A percentile compares a stretch with the other conserved stretches of the same genome.
phyloP scores from a whole-genome alignment of 2,113 vertebrate genomes.

The Triplophysa rosa region DNA sequence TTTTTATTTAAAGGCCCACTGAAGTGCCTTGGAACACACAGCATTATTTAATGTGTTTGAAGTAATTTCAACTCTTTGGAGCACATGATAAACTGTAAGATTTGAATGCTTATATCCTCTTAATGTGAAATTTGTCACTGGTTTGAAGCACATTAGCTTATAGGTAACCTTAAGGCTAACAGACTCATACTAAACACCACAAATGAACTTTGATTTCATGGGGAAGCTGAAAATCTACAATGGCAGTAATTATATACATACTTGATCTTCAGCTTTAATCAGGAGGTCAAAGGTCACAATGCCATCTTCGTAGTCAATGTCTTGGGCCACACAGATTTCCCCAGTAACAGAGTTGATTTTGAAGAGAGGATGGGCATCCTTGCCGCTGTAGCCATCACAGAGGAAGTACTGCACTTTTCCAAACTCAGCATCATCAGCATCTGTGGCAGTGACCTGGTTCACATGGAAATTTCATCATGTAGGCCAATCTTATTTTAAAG shows the following conservation, averaged over 20 bases:
- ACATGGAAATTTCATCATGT: neutral
- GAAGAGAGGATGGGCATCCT: conserved; percentile 79
- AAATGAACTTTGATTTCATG: neutral
- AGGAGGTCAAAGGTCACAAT: conserved; percentile 80
- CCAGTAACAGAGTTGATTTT: conserved; percentile 78
- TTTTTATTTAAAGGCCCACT: neutral
- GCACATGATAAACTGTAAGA: too few species aligned
- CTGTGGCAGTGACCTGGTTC: conserved; percentile 82
- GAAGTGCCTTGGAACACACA: too few species aligned
- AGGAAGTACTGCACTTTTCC: conserved; percentile 81
- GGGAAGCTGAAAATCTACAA: neutral
- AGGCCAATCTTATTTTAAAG: neutral
- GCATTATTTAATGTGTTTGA: too few species aligned
- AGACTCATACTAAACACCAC: too few species aligned
- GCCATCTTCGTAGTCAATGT: conserved; percentile 85
- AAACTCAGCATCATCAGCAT: conserved; percentile 82
- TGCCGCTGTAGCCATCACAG: conserved; percentile 80
- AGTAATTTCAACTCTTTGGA: too few species aligned
- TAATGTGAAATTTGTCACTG: too few species aligned
- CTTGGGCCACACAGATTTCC: conserved; percentile 81
- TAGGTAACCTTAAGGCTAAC: too few species aligned
- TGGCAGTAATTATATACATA: conserved; percentile 50
- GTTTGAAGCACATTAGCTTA: too few species aligned
- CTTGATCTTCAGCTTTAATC: conserved; percentile 88
- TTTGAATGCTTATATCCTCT: too few species aligned